Conservation (phyloP, 2,113 vertebrate species). For the Brienomyrus brachyistius region DNA sequence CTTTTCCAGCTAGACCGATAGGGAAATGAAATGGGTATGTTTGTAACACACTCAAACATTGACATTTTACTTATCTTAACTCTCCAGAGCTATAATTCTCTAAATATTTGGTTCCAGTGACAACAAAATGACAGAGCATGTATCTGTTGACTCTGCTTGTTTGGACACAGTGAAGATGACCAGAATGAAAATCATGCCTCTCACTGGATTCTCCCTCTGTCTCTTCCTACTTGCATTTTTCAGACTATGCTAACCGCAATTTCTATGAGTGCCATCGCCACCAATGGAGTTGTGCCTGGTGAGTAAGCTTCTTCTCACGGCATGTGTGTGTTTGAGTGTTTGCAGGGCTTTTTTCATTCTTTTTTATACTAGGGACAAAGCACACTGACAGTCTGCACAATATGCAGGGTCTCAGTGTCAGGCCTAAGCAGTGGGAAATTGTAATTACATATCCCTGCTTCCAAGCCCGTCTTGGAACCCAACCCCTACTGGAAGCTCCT, state of each 20-base stretch:
- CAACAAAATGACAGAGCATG: background rate
- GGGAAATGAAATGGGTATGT: background rate
- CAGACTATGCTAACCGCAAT: constrained; percentile 99
- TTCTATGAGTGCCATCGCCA: constrained; percentile 97
- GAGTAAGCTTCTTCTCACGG: constrained; percentile 27
- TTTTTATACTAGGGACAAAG: background rate
- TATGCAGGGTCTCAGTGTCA: background rate
- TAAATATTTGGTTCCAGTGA: background rate
- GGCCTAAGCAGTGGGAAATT: background rate
- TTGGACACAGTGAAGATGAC: background rate
- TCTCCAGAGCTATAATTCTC: background rate
- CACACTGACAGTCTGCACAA: background rate
- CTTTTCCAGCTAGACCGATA: background rate
- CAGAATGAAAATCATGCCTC: background rate
- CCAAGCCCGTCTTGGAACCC: background rate
- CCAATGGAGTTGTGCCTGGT: constrained; percentile 98
- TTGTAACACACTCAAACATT: background rate
- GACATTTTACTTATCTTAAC: background rate
- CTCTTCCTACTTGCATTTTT: constrained; percentile 31
- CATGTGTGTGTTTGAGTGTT: background rate
- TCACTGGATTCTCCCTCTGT: constrained; percentile 10
- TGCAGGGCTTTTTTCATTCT: background rate
- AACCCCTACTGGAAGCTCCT: background rate
- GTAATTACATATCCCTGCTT: background rate
- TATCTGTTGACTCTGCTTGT: background rate